A percentile compares a stretch with the other conserved stretches of the same genome.
Evolutionary conservation across 2,797 vertebrate genomes (phyloP).

Genomic region (Gastrophryne carolinensis): DNA sequence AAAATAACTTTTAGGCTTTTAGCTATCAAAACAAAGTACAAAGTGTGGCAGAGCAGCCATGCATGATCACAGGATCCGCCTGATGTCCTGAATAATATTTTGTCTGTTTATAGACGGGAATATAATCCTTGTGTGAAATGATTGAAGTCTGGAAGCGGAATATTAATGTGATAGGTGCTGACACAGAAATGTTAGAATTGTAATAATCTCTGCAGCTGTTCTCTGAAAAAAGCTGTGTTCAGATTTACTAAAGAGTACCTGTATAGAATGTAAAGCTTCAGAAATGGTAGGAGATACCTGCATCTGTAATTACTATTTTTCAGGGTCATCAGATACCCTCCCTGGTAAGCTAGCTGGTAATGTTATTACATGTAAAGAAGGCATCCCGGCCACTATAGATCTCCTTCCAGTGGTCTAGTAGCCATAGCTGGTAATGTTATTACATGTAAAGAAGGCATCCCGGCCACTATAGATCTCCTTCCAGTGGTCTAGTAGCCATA

Average conservation of each 20-base stretch:
- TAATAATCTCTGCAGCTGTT: no score
- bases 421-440: no score
- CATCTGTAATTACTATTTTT: neutral
- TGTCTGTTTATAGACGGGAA: conserved; percentile 6
- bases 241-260: neutral
- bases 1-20: conserved; percentile 12
- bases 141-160: conserved; percentile 16
- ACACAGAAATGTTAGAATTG: conserved; percentile 14
- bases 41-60: neutral
- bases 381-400: no score
- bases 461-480: no score
- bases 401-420: no score
- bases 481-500: no score
- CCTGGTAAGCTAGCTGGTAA: no score
- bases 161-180: conserved; percentile 4
- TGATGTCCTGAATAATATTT: neutral
- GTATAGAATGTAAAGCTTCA: neutral
- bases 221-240: no score
- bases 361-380: no score
- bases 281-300: neutral
- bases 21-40: conserved; percentile 36
- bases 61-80: conserved; percentile 9
- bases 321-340: neutral
- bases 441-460: no score
- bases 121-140: conserved; percentile 32